phyloP scores from a whole-genome alignment of 2,888 invertebrate species.

The Noctua janthe region DNA sequence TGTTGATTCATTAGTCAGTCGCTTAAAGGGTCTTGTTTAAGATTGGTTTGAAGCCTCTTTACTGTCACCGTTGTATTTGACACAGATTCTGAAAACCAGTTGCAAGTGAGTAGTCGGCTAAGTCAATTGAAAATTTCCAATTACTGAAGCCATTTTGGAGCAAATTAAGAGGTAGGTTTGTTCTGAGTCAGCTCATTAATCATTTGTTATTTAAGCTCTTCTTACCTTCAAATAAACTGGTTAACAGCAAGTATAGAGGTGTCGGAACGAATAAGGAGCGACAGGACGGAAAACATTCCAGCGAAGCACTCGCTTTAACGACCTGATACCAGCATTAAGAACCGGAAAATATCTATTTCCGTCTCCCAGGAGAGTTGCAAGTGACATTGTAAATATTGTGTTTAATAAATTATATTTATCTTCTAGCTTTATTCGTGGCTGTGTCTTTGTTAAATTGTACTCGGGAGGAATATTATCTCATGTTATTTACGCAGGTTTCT shows the following conservation, averaged over 20 bases:
- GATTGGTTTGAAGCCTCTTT: conserved; percentile 29
- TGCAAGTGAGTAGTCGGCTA: not conserved
- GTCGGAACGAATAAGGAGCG: conserved; percentile 60
- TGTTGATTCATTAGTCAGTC: conserved; percentile 57
- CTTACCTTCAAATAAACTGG: conserved; percentile 34
- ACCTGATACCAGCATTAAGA: conserved; percentile 61
- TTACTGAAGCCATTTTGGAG: not conserved
- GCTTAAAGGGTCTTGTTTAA: conserved; percentile 30
- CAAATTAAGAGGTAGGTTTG: conserved; percentile 9
- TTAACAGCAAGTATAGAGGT: conserved; percentile 44
- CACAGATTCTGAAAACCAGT: conserved; percentile 16
- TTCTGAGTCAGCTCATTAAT: conserved; percentile 27
- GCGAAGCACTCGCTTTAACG: conserved; percentile 56
- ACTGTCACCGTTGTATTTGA: conserved; percentile 18
- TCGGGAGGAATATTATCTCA: conserved; percentile 31
- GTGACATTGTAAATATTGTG: conserved; percentile 66
- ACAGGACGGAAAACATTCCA: conserved; percentile 68
- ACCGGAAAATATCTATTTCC: conserved; percentile 69
- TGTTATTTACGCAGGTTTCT: conserved; percentile 26
- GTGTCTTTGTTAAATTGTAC: conserved; percentile 41
- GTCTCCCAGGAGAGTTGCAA: conserved; percentile 49
- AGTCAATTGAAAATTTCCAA: conserved; percentile 20
- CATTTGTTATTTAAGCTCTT: conserved; percentile 26
- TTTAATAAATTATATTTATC: conserved; percentile 62
- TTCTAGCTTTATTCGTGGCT: conserved; percentile 33